phyloP scores from a whole-genome alignment of 2,797 vertebrate genomes.

The Muscicapa comitata region DNA sequence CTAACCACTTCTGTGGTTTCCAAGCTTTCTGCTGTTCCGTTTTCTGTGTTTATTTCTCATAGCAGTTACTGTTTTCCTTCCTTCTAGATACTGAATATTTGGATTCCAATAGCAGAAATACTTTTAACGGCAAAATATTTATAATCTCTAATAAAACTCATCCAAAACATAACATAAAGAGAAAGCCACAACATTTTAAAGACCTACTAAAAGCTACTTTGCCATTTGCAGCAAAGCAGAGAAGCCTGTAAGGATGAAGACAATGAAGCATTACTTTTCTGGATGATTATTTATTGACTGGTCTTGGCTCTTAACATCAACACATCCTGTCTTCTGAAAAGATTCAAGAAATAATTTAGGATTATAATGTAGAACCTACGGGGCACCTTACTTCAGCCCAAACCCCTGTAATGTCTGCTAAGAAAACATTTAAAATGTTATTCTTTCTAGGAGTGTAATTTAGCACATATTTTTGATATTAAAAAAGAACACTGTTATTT shows the following conservation, averaged over 20 bases:
- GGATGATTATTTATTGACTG: not conserved
- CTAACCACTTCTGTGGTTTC: not conserved
- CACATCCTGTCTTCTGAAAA: not conserved
- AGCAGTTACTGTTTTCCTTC: not conserved
- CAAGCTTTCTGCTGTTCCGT: not conserved
- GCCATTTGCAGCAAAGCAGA: not conserved
- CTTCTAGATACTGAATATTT: not conserved
- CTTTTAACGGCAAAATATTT: not conserved
- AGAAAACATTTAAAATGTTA: not conserved
- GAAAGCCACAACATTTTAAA: not conserved
- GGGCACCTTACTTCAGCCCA: not conserved
- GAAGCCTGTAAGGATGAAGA: not conserved
- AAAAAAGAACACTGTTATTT: not conserved
- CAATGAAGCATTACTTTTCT: not conserved
- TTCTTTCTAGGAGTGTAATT: not conserved
- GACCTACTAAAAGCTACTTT: not conserved
- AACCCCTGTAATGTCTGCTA: not conserved
- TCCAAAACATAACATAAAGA: not conserved
- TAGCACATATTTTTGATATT: not conserved
- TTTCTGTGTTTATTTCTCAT: not conserved
- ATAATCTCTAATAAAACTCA: not conserved
- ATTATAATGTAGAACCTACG: not conserved
- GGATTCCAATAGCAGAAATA: not conserved
- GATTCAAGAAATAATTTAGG: not conserved
- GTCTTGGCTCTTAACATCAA: not conserved